Evolutionary conservation across 30 jellyfish, hydroid and myxozoan species (phyloP).

Genomic region (Nemopilema nomurai): DNA sequence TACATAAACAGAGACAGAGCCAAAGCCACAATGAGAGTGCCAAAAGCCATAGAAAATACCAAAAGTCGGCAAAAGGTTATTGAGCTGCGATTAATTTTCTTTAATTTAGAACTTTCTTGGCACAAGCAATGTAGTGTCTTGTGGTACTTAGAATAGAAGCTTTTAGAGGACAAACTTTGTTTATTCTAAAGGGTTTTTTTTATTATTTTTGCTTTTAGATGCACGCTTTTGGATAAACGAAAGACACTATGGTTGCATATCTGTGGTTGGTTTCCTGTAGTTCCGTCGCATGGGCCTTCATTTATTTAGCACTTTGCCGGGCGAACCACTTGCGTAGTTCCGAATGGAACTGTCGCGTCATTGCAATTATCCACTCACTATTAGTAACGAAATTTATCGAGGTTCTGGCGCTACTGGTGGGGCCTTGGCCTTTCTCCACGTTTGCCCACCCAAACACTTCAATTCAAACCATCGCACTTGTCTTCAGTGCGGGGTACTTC

Average conservation of each 20-base stretch:
- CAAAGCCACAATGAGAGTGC: too few relatives aligned
- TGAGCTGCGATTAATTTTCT: too few relatives aligned
- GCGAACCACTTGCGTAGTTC: constrained; percentile 7
- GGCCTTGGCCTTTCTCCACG: constrained; percentile 83
- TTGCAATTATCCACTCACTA: constrained; percentile 77
- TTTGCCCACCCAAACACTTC: constrained; percentile 66
- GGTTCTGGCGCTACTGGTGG: constrained; percentile 17
- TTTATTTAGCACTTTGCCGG: constrained; percentile 29
- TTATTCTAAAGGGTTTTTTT: not conserved
- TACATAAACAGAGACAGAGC: too few relatives aligned
- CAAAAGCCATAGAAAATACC: too few relatives aligned
- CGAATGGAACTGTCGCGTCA: constrained; percentile 81
- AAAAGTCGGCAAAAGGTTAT: too few relatives aligned
- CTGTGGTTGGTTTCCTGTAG: constrained; percentile 13
- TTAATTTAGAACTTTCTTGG: too few relatives aligned
- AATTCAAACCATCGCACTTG: constrained; percentile 32
- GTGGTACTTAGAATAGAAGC: too few relatives aligned
- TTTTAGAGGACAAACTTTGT: too few relatives aligned
- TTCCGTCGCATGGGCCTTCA: constrained; percentile 41
- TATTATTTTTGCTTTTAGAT: constrained; percentile 18
- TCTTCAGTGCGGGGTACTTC: constrained; percentile 75
- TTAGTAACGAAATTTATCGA: constrained; percentile 47
- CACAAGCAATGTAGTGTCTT: too few relatives aligned
- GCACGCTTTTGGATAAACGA: not conserved
- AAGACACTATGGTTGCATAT: not conserved